Evolutionary conservation across 37 sponge, comb jelly and placozoan genomes (phyloP), one percentile per base, ranked within the genome.

Genomic region (Spongilla lacustris): DNA sequence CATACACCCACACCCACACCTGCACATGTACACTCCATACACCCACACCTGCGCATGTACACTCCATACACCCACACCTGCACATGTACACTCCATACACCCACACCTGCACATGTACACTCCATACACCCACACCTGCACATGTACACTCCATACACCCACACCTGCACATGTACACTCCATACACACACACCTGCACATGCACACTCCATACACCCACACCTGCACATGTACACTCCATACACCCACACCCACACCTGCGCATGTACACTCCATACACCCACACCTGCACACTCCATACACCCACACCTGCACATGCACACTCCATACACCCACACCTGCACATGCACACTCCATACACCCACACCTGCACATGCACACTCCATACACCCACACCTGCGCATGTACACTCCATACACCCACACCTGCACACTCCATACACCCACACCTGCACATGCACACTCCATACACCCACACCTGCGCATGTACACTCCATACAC

Each of bases 311-410:
- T 21, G 11, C 78, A 37, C 29, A 33, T 96, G 83, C 69, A 98
- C 98, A 32, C 98, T 94, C 98, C 98, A 98, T 6, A 96, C 94
- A n/a, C n/a, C n/a, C n/a, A n/a, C n/a, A n/a, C n/a, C n/a, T n/a
- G n/a, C n/a, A n/a, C n/a, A n/a, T n/a, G n/a, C n/a, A n/a, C n/a
- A n/a, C n/a, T n/a, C n/a, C n/a, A 36, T n/a, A 36, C 49, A 36
- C 28, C 6, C 17, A 77, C 33, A 77, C 33, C 4, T 21, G 11
- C 78, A 37, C 29, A 33, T 96, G 83, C 69, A 98, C 98, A 32
- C 98, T 94, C 98, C 98, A 98, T 6, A 96, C 94, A 36, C 28
- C 6, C 17, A 77, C 33, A 77, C 33, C 4, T 21, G 11, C 78
- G 11, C 29, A 33, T 96, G 83, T 68, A 98, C 98, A 32, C 98